Evolutionary conservation across 2,113 vertebrate genomes (phyloP).

Genomic region (Dunckerocampus dactyliophorus): DNA sequence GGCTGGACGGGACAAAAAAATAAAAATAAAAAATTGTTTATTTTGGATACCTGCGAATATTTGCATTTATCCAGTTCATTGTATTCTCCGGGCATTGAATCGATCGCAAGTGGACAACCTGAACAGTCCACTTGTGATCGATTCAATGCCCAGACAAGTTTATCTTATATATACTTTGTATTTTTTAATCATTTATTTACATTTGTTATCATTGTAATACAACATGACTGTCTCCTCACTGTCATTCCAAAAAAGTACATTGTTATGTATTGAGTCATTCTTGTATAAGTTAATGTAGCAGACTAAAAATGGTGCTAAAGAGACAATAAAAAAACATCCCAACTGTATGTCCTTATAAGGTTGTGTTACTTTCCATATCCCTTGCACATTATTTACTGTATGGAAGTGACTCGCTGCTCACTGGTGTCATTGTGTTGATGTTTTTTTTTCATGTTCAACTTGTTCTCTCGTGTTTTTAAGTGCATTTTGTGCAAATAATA

Average conservation of each 20-base stretch:
- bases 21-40: too few species aligned
- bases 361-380: not conserved
- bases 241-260: not conserved
- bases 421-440: not conserved
- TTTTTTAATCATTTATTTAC: not conserved
- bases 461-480: not conserved
- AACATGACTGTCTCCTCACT: not conserved
- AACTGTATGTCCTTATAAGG: constrained; percentile 1
- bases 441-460: too few species aligned
- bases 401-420: not conserved
- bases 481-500: too few species aligned
- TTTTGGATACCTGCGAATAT: too few species aligned
- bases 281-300: not conserved
- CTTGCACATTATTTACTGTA: not conserved
- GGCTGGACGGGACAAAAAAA: too few species aligned
- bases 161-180: not conserved
- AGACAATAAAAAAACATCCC: not conserved
- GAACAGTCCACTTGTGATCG: too few species aligned
- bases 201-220: not conserved
- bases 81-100: too few species aligned
- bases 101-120: too few species aligned
- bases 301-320: not conserved
- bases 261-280: not conserved
- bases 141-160: not conserved
- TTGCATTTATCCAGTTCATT: too few species aligned